Base-by-base conservation (phyloP, 2,113 vertebrate genomes). In the Sterrhoptilus dennistouni region DNA sequence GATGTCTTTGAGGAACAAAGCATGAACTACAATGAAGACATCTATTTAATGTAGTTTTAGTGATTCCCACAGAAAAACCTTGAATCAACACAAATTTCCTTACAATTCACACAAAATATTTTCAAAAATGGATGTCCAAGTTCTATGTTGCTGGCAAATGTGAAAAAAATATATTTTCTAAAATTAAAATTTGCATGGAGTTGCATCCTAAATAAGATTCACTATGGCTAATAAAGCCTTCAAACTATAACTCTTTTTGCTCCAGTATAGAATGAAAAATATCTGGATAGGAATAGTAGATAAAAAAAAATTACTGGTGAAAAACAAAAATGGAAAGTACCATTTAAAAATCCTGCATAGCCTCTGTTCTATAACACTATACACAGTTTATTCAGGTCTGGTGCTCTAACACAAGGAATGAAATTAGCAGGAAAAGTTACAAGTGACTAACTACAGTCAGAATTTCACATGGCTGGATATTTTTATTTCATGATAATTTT, bases 51-150 rank as follows among this genome's bases (percentile, higher is more conserved):
- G 33, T 6, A 14, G 36, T 52, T 92, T 60, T 66, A 81, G 7
- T 29, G 14, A 54, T 82, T 78, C 27, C 15, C 20, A 45, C 8
- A 9, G 27, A 84, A 90, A 94, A 93, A 54, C 5, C 8, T 56
- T 60, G 42, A 75, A 75, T 82, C 56, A 33, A 64, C 3, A 38
- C 9, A 75, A 78, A 81, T 87, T 89, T 81, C 12, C 28, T 69
- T 74, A 70, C 5, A 52, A 66, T 33, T 86, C 27, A 50, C 33
- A 60, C 71, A 44, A 74, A 95, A 82, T 89, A 71, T 52, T 84
- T 87, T n/a, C 54, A 82, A 36, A 81, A 25, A 53, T 1, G 3
- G 27, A 36, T 52, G 44, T 78, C 44, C 0, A 0, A 78, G 10
- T 40, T 84, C 44, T 84, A 2, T 54, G 36, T 27, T 87, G 13